Evolutionary conservation across 92 coral and sea anemone genomes (phyloP).

Genomic region (Bergia puertoricense): DNA sequence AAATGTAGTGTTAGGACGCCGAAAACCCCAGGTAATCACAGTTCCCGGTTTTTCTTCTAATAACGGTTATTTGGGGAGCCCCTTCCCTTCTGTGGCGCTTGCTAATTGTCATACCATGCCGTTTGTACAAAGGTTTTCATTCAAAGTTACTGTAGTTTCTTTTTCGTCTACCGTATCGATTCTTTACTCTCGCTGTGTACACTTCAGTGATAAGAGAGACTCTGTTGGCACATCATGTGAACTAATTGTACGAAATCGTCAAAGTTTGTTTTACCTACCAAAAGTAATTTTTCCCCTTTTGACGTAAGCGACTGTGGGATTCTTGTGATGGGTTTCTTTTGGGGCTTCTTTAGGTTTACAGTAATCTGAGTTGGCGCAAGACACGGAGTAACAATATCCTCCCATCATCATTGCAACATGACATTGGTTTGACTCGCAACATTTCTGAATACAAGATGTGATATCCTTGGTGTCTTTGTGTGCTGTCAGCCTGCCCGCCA

Average conservation of each 20-base stretch:
- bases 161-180: not conserved
- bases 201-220: not conserved
- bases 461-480: conserved; percentile 78
- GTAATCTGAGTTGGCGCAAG: conserved; percentile 78
- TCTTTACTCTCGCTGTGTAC: not conserved
- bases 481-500: conserved; percentile 87
- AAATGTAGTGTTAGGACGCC: no score
- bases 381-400: conserved; percentile 85
- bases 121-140: not conserved
- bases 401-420: conserved; percentile 98
- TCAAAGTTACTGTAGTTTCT: not conserved
- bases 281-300: conserved; percentile 83
- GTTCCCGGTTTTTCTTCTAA: no score
- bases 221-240: not conserved
- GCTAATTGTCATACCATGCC: no score
- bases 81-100: not conserved
- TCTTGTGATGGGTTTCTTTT: conserved; percentile 69
- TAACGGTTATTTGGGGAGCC: no score
- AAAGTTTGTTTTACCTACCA: conserved; percentile 59
- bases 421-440: conserved; percentile 82
- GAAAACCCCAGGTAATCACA: no score
- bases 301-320: conserved; percentile 88
- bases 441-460: conserved; percentile 80
- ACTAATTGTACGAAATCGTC: not conserved
- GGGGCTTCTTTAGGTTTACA: conserved; percentile 90